These are phyloP conservation scores for Amphiprion clarkii DNA, from an alignment of 2,797 vertebrate species.

Conservation along the genomic window DNA sequence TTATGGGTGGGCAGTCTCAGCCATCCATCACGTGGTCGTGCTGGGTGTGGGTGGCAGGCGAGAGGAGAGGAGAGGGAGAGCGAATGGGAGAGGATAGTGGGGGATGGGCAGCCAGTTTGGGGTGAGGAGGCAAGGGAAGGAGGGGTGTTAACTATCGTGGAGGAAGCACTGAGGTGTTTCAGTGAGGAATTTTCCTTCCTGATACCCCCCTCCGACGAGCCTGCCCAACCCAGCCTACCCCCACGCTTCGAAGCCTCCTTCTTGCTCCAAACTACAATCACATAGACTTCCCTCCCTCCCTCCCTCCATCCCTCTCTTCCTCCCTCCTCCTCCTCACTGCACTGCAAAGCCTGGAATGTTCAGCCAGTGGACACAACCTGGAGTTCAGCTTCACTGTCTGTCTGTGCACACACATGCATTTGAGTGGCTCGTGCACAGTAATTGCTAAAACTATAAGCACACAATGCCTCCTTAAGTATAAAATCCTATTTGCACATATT, in stretches of 20 bases:
- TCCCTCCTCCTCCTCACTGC: slow-evolving; percentile 65
- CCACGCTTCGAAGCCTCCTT: slow-evolving; percentile 71
- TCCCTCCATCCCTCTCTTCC: slow-evolving; percentile 17
- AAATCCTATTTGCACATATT: slow-evolving; percentile 4
- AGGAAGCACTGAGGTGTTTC: slow-evolving; percentile 87
- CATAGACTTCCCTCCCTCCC: slow-evolving; percentile 57
- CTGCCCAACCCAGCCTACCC: slow-evolving; percentile 65
- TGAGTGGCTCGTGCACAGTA: slow-evolving; percentile 3
- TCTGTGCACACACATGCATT: slow-evolving; percentile 4
- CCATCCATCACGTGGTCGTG: slow-evolving; percentile 82
- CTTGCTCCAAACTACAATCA: slow-evolving; percentile 79
- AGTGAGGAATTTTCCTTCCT: slow-evolving; percentile 83
- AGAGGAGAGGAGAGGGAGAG: slow-evolving; percentile 62
- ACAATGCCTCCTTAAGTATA: not conserved
- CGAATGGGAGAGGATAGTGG: slow-evolving; percentile 68
- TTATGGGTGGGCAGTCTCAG: slow-evolving; percentile 83
- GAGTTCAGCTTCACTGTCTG: slow-evolving; percentile 55
- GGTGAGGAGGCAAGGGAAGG: slow-evolving; percentile 64
- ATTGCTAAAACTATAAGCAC: not conserved
- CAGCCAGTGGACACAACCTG: slow-evolving; percentile 79
- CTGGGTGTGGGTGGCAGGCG: slow-evolving; percentile 74
- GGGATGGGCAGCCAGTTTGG: slow-evolving; percentile 81
- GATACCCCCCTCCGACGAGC: slow-evolving; percentile 66
- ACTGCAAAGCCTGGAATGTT: slow-evolving; percentile 86
- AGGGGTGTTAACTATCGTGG: slow-evolving; percentile 80